Conservation (phyloP, 2,797 vertebrate genomes). For the Psittacula echo region DNA sequence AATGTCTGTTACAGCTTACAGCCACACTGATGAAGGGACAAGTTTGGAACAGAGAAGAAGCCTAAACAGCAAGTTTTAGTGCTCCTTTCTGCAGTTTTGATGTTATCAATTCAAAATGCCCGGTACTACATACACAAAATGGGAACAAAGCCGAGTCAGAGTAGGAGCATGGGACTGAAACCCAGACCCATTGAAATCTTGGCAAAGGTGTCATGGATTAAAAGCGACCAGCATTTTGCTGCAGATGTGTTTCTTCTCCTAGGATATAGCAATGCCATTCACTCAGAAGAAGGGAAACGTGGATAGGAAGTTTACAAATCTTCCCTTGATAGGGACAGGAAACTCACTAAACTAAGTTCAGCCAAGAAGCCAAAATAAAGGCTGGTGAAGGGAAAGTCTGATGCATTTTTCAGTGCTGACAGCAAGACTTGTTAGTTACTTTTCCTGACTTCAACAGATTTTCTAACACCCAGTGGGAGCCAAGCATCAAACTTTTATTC, state of each 20-base stretch:
- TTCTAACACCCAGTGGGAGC: not conserved
- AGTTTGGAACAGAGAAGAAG: not conserved
- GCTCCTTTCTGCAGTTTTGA: not conserved
- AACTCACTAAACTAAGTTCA: not conserved
- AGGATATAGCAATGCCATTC: not conserved
- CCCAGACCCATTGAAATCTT: not conserved
- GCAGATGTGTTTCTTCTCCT: not conserved
- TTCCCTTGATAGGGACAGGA: not conserved
- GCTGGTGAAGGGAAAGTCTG: not conserved
- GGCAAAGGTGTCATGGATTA: not conserved
- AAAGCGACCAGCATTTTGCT: not conserved
- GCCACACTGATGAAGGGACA: not conserved
- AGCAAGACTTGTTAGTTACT: not conserved
- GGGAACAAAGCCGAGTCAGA: not conserved
- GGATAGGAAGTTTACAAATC: not conserved
- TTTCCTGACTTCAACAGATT: not conserved
- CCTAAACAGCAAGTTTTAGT: not conserved
- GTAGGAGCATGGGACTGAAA: not conserved
- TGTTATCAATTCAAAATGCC: not conserved
- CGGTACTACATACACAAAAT: not conserved
- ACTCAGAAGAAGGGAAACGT: accelerated
- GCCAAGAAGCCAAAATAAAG: not conserved
- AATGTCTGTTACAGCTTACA: not conserved
- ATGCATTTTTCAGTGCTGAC: not conserved
- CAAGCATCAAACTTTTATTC: not conserved